These are phyloP conservation scores for Bubalus kerabau DNA, from an alignment of 2,113 vertebrate genomes.

Conservation along the genomic window DNA sequence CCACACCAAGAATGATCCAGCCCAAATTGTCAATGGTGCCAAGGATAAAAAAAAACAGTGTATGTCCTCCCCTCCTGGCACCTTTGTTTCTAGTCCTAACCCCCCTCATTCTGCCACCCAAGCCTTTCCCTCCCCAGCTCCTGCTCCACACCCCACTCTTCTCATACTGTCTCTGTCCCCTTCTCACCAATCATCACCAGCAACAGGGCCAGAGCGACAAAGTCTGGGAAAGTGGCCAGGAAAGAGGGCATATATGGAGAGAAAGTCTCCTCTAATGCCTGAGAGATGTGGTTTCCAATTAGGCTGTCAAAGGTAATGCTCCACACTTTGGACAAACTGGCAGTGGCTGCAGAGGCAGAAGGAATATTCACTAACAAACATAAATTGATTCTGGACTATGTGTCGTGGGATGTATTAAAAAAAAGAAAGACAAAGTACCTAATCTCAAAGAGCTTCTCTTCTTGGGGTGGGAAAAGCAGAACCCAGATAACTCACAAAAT, in stretches of 20 bases:
- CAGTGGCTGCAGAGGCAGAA: slow-evolving; percentile 63
- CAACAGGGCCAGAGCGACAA: slow-evolving; percentile 89
- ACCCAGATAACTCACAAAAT: neutral
- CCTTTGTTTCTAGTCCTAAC: too few species aligned
- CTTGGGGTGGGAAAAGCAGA: neutral
- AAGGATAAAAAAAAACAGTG: too few species aligned
- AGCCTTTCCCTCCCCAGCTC: too few species aligned
- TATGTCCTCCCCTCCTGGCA: too few species aligned
- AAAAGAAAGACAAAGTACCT: neutral
- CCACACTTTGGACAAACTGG: slow-evolving; percentile 92
- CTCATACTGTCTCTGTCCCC: rapidly evolving
- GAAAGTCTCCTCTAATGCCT: slow-evolving; percentile 80
- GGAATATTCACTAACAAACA: rapidly evolving
- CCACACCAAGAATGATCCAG: too few species aligned
- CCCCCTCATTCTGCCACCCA: too few species aligned
- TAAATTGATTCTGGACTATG: rapidly evolving
- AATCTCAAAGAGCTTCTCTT: neutral
- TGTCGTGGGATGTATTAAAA: neutral
- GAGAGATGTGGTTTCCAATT: slow-evolving; percentile 87
- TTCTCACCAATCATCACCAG: slow-evolving; percentile 87
- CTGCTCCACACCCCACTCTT: too few species aligned
- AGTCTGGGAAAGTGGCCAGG: slow-evolving; percentile 86
- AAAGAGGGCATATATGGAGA: slow-evolving; percentile 80
- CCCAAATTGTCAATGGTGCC: too few species aligned
- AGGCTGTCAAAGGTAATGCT: slow-evolving; percentile 89